Evolutionary conservation across 1,140 invertebrate species (phyloP), one percentile per base, ranked within the genome.

Genomic region (Rhizoglyphus robini): DNA sequence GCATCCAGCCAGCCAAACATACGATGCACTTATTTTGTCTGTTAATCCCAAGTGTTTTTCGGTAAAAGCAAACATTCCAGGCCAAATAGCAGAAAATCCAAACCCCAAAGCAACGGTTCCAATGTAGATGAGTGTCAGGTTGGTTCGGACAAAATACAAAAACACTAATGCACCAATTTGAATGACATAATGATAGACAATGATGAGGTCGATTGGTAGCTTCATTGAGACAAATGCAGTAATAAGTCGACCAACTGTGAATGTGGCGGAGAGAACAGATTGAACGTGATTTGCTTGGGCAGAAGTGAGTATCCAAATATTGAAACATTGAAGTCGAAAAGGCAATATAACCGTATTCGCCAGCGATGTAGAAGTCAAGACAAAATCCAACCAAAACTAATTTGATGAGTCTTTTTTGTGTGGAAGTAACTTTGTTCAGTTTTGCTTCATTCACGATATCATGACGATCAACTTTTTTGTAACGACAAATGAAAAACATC

Each of bases 1-100:
- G n/a, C n/a, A n/a, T n/a, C n/a, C n/a, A n/a, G n/a, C n/a, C n/a
- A n/a, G n/a, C n/a, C n/a, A n/a, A n/a, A n/a, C n/a, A n/a, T n/a
- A n/a, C n/a, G n/a, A n/a, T n/a, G n/a, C n/a, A n/a, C n/a, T n/a
- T n/a, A n/a, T 36, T 23, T 25, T 11, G 18, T 63, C 61, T n/a
- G 61, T 63, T 18, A 63, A 4, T 23, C n/a, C 32, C 3, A 63
- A 20, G 34, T 63, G 36, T n/a, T 25, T 23, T 30, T 63, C 61
- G 34, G 36, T 63, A 29, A 51, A 63, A 8, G 61, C 32, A 32
- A 48, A 57, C 38, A 63, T 63, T 11, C 15, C 34, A 31, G 61
- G 34, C 61, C 61, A 63, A 5, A 51, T 51, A 1, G 61, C 61
- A 1, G 41, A 48, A 29, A 25, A 46, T 23, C 61, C 61, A 31